Evolutionary conservation across 1,140 invertebrate genomes (phyloP), one percentile per base, ranked within the genome.

Genomic region (Drosophila subobscura): DNA sequence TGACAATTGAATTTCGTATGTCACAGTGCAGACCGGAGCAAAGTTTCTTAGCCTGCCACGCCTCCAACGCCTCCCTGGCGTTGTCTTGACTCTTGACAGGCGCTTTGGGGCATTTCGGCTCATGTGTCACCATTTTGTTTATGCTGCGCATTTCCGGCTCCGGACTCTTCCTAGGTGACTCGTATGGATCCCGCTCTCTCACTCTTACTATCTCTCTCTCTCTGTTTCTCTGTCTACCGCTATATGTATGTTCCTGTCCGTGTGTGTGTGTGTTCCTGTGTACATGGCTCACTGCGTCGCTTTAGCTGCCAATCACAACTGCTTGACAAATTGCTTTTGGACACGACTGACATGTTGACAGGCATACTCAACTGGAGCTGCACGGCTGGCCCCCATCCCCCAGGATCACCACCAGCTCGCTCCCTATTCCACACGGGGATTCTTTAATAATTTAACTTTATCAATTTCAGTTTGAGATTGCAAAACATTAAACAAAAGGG

Each of bases 281-380:
- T 75, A 77, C 55, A 49, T 76, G 70, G 74, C 40, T 75, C 66
- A 49, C 59, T 75, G 66, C 66, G 52, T 75, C 61, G 72, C 66
- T 80, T 81, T 65, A 72, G 71, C 83, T 88, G 83, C 79, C 83
- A 88, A 88, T 88, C 83, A 88, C 83, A 88, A 88, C 78, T 79
- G 83, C 50, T 79, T 88, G 83, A 88, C 83, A 88, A 88, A 88
- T 88, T 88, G 84, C 78, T 88, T 89, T 88, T 83, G 79, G 81
- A 81, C 78, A 60, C 72, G 63, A 64, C 61, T 83, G 83, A 83
- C 74, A 63, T 76, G 79, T 67, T 88, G 78, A 86, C 81, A 86
- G 77, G 60, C 66, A 71, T 47, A 51, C 66, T 71, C 65, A 71
- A 71, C 67, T 71, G 47, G 8, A 47, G 44, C 44, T 14, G 10